Percentiles rank a stretch among this genome's conserved stretches.
phyloP scores from a whole-genome alignment of 2,113 vertebrate species.

The Aegotheles bennettii region DNA sequence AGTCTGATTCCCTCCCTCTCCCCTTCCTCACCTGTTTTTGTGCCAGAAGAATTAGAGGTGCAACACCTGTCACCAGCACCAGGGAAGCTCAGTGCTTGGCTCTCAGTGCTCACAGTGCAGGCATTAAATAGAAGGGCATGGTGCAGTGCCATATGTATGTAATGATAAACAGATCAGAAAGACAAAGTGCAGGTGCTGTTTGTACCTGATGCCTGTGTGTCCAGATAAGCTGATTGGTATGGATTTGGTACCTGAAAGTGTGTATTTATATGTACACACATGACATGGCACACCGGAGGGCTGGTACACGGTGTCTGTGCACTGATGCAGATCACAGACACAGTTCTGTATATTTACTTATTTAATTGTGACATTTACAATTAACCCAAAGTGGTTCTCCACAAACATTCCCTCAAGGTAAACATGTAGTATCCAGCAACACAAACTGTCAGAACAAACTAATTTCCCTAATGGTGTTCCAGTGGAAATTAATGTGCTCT shows the following conservation, averaged over 20 bases:
- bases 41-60: not conserved
- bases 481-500: not conserved
- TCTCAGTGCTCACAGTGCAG: not conserved
- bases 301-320: not conserved
- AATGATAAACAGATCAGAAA: not conserved
- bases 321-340: slow-evolving; percentile 2
- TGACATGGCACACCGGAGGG: not conserved
- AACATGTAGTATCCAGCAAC: slow-evolving; percentile 56
- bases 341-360: slow-evolving; percentile 48
- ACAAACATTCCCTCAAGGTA: slow-evolving; percentile 53
- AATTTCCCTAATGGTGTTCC: slow-evolving; percentile 37
- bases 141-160: not conserved
- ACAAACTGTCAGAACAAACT: slow-evolving; percentile 30
- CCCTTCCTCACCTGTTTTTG: not conserved
- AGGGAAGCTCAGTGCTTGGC: not conserved
- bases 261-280: not conserved
- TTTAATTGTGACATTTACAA: slow-evolving; percentile 58
- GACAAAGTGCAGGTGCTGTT: not conserved
- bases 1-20: not conserved
- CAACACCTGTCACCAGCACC: not conserved
- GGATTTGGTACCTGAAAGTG: not conserved
- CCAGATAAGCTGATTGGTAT: not conserved
- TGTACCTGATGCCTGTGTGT: not conserved
- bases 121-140: not conserved
- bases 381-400: slow-evolving; percentile 42